Base-by-base conservation (phyloP, 2,113 vertebrate genomes). In the Notiomystis cincta region DNA sequence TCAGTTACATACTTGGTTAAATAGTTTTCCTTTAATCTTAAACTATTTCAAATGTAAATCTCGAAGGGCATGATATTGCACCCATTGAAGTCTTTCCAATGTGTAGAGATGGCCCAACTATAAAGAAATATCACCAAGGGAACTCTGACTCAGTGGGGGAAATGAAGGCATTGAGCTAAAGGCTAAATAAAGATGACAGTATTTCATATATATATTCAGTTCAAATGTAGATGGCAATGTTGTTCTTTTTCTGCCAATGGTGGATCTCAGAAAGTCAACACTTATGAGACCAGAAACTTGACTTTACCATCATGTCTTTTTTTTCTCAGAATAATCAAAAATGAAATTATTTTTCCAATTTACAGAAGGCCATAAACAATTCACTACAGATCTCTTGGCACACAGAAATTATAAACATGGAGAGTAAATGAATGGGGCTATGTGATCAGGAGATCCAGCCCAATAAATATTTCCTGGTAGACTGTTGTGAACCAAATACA, bases 191-290 rank as follows among this genome's bases (percentile, higher is more conserved):
- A 85, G 64, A 76, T 5, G 20, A 71, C 28, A 24, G 3, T 22
- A 42, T 61, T 69, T 82, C 6, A 53, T 31, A n/a, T n/a, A n/a
- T n/a, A n/a, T n/a, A 65, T 42, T 53, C 8, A 61, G n/a, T 21
- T 80, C 69, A 76, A 88, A 90, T n/a, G 30, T 93, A 95, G 90
- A 66, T 92, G 91, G 93, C 87, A 95, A 94, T 93, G 66, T 91
- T 91, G 93, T n/a, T 31, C 89, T 90, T 90, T 67, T 80, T 73
- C 58, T 92, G 51, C 14, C 53, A 18, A 31, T 86, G 58, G 11
- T 73, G 24, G 13, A 45, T 54, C 33, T 73, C 38, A 80, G 54
- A 69, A 82, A 14, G 16, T 24, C 45, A 72, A 35, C 28, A 2
- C 19, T 7, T 72, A 8, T 15, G 24, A 62, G 12, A 80, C 4